Base-by-base conservation (phyloP, 2,888 invertebrate species). In the Napeogenes sylphis region DNA sequence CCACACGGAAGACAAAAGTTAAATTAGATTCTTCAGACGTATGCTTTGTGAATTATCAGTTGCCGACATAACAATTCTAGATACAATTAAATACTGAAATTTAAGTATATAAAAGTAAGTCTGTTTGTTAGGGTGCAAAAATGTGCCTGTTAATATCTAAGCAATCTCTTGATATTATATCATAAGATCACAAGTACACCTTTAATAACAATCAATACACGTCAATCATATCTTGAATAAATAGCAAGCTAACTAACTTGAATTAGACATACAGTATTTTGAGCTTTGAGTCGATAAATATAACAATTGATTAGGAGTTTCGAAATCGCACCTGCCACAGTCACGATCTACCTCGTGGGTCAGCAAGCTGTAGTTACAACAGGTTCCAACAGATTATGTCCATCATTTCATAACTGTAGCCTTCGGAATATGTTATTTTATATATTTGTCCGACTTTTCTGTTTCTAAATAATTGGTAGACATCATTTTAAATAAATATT, bases 1-100 rank as follows among this genome's bases (percentile, higher is more conserved):
- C 30, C 58, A 62, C 62, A 57, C 64, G 65, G 69, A 65, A 68
- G 62, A 65, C 62, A 63, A 63, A 47, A 63, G 58, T 61, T 60
- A 59, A 56, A 61, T 51, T 58, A n/a, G 61, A 53, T 45, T 59
- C 45, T 55, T 38, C 51, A 54, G 42, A 59, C 10, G 59, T 62
- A 59, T 56, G 54, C 32, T 47, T 59, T 57, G 57, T 35, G 45
- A 58, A 47, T 42, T 42, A 64, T 57, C 56, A 42, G 55, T 46
- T 54, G 33, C 62, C 21, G 32, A 51, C 14, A 13, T 32, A 12
- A 46, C 56, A 45, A 6, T 38, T 38, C 8, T 38, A 6, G 38
- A 38, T 38, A 38, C 38, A 6, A 38, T 6, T 6, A 38, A 6
- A 38, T 38, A 38, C 8, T 38, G 38, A 38, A 38, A 38, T 38